Conservation (phyloP, 2,888 invertebrate genomes). For the Conops quadrifasciatus region DNA sequence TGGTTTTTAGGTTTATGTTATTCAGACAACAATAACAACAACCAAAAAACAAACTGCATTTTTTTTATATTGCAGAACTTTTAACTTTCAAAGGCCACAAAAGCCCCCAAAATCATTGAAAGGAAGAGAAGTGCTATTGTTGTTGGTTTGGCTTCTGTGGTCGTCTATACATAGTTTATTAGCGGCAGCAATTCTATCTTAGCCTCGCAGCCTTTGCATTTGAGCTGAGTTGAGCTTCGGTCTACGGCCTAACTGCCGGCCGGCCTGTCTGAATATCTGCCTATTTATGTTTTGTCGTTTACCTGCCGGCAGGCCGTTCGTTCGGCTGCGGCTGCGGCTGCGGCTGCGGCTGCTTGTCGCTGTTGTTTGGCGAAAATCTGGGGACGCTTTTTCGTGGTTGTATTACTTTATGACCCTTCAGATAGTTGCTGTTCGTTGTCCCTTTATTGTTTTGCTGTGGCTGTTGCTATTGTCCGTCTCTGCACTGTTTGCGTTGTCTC, state of each 20-base stretch:
- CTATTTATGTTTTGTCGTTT: not conserved
- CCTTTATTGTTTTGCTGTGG: not conserved
- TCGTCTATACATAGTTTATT: conserved; percentile 17
- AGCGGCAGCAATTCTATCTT: not conserved
- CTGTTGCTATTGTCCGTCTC: no score
- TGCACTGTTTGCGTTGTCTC: conserved; percentile 6
- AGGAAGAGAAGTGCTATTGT: not conserved
- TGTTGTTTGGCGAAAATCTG: not conserved
- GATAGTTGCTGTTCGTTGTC: not conserved
- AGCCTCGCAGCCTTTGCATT: not conserved
- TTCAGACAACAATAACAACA: no score
- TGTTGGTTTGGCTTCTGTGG: conserved; percentile 12
- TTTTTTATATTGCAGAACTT: not conserved
- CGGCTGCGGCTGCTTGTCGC: not conserved
- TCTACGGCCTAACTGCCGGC: not conserved
- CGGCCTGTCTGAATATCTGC: not conserved
- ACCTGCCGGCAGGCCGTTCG: not conserved
- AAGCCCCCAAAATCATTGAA: not conserved
- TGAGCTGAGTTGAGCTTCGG: conserved; percentile 3
- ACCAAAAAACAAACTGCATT: conserved; percentile 20
- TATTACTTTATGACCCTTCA: conserved; percentile 9
- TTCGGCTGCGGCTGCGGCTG: no score
- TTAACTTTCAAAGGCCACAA: conserved; percentile 9
- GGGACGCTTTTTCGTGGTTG: not conserved
- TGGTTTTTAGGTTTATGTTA: not conserved